Evolutionary conservation across 2,888 invertebrate species (phyloP).

Genomic region (Dyspetes luteomarginatus): DNA sequence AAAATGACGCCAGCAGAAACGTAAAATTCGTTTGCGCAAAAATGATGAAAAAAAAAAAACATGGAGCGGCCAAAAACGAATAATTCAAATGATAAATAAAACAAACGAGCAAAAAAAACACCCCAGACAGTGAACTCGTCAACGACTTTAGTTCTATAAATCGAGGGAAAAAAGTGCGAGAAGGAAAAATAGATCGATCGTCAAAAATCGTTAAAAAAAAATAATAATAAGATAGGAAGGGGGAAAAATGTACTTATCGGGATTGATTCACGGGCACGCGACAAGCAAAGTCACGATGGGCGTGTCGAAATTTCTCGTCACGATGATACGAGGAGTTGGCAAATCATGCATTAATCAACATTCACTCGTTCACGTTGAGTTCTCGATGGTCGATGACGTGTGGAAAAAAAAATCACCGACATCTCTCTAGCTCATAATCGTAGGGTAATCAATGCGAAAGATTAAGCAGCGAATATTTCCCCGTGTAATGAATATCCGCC

Average conservation of each 20-base stretch:
- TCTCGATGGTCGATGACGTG: conserved; percentile 21
- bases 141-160: too few relatives aligned
- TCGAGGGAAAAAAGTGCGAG: too few relatives aligned
- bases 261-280: not conserved
- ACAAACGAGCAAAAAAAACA: too few relatives aligned
- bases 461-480: not conserved
- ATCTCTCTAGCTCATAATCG: conserved; percentile 28
- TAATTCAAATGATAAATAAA: too few relatives aligned
- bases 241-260: not conserved
- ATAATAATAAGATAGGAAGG: not conserved
- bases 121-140: too few relatives aligned
- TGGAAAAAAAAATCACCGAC: conserved; percentile 16
- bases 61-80: too few relatives aligned
- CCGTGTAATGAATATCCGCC: too few relatives aligned
- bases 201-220: too few relatives aligned
- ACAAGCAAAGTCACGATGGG: not conserved
- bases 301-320: conserved; percentile 13
- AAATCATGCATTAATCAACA: conserved; percentile 29
- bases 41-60: too few relatives aligned
- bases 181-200: too few relatives aligned
- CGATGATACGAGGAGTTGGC: not conserved
- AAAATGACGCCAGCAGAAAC: too few relatives aligned
- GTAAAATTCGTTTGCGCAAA: too few relatives aligned
- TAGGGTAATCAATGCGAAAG: conserved; percentile 37
- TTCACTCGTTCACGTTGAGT: not conserved